Evolutionary conservation across 2,888 invertebrate genomes (phyloP).

Genomic region (Pachycephus smyrnensis): DNA sequence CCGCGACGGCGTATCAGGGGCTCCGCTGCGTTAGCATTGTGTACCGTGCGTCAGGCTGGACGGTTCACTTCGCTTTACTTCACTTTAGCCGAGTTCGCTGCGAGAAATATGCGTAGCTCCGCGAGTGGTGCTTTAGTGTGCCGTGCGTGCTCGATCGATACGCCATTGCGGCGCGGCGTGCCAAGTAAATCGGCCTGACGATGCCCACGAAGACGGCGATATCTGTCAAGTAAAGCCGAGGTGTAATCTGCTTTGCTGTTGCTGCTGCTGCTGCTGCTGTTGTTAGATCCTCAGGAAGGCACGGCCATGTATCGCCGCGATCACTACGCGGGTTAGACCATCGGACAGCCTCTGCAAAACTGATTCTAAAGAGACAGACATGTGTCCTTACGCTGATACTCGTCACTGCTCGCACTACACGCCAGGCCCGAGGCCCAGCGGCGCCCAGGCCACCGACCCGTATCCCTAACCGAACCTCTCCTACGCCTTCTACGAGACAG

Average conservation of each 20-base stretch:
- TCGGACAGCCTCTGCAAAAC: not conserved
- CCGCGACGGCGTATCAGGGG: conserved; percentile 30
- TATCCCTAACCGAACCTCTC: conserved; percentile 29
- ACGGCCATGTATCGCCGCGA: conserved; percentile 1
- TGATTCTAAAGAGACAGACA: conserved; percentile 11
- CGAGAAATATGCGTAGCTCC: conserved; percentile 52
- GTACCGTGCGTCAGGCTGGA: conserved; percentile 43
- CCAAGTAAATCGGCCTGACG: conserved; percentile 47
- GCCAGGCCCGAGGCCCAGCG: conserved; percentile 32
- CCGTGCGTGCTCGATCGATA: conserved; percentile 60
- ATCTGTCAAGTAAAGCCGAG: conserved; percentile 25
- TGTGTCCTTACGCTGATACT: conserved; percentile 22
- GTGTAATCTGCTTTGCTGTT: conserved; percentile 31
- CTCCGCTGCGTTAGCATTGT: conserved; percentile 39
- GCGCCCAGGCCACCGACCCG: conserved; percentile 53
- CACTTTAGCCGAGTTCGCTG: conserved; percentile 11
- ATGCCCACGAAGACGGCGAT: conserved; percentile 13
- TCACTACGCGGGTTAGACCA: not conserved
- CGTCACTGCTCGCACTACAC: conserved; percentile 15
- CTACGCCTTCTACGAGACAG: not conserved
- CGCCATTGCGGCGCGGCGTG: conserved; percentile 60
- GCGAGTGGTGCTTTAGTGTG: conserved; percentile 45
- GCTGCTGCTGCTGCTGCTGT: conserved; percentile 30
- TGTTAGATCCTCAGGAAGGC: conserved; percentile 4
- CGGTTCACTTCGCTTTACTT: conserved; percentile 40